Conservation (phyloP, 2,797 vertebrate species). For the Gymnoscopelus braueri region DNA sequence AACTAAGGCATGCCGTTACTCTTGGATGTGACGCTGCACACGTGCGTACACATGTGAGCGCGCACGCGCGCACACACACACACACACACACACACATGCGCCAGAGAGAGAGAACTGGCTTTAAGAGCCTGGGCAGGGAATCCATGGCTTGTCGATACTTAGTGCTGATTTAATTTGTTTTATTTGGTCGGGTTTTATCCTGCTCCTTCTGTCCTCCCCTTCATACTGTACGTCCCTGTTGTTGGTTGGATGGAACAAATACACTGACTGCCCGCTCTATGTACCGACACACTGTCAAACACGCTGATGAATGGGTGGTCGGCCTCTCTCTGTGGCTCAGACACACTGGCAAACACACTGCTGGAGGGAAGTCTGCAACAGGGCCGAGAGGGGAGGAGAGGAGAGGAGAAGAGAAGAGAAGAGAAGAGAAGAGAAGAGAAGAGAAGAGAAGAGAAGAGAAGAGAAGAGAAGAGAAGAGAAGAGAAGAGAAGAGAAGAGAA, state of each 20-base stretch:
- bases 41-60: too few species aligned
- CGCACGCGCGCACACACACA: background rate
- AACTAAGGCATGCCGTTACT: slow-evolving; percentile 19
- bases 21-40: slow-evolving; percentile 24
- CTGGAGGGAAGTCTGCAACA: slow-evolving; percentile 1
- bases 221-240: slow-evolving; percentile 21
- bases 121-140: too few species aligned
- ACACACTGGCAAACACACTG: slow-evolving; percentile 29
- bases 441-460: slow-evolving; percentile 10
- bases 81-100: background rate
- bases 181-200: slow-evolving; percentile 6
- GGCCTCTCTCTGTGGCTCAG: slow-evolving; percentile 42
- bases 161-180: slow-evolving; percentile 15
- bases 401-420: background rate
- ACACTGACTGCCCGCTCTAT: slow-evolving; percentile 31
- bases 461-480: slow-evolving; percentile 7
- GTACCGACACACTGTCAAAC: slow-evolving; percentile 38
- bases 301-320: slow-evolving; percentile 59
- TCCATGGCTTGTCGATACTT: slow-evolving; percentile 9
- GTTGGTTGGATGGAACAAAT: slow-evolving; percentile 28
- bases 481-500: slow-evolving; percentile 12
- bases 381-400: slow-evolving; percentile 18
- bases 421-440: background rate
- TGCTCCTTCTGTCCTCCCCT: slow-evolving; percentile 19
- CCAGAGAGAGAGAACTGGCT: background rate